Evolutionary conservation across 2,888 invertebrate species (phyloP).

Genomic region (Eupithecia centaureata): DNA sequence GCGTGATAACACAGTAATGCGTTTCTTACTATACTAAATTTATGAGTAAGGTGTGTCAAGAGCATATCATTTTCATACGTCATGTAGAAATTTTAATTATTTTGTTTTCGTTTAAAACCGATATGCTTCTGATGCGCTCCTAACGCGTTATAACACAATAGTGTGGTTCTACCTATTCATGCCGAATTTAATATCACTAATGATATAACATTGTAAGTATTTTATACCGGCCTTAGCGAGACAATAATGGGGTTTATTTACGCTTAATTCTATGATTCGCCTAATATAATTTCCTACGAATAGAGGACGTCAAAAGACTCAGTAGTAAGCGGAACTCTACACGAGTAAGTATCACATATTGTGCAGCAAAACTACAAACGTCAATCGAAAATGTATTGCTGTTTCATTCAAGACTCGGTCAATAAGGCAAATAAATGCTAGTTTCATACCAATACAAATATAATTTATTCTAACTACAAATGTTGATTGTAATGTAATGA

Average conservation of each 20-base stretch:
- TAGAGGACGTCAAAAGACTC: slow-evolving; percentile 78
- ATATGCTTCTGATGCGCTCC: not conserved
- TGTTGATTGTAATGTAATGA: not conserved
- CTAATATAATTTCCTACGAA: slow-evolving; percentile 81
- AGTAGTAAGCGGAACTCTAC: slow-evolving; percentile 77
- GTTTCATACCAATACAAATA: slow-evolving; percentile 37
- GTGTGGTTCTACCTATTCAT: slow-evolving; percentile 10
- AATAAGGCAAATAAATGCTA: slow-evolving; percentile 77
- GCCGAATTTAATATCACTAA: slow-evolving; percentile 38
- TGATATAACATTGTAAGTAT: slow-evolving; percentile 43
- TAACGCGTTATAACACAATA: not conserved
- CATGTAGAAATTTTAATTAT: too few relatives aligned
- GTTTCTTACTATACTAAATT: not conserved
- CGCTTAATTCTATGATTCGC: slow-evolving; percentile 74
- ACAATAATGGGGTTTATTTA: slow-evolving; percentile 76
- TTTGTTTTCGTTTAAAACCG: not conserved
- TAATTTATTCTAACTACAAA: slow-evolving; percentile 20
- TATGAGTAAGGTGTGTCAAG: too few relatives aligned
- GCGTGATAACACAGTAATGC: not conserved
- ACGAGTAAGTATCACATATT: slow-evolving; percentile 76
- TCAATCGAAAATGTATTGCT: slow-evolving; percentile 77
- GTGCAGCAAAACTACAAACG: slow-evolving; percentile 75
- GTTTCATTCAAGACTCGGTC: slow-evolving; percentile 70
- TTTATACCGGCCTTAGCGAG: slow-evolving; percentile 50
- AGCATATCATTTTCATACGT: too few relatives aligned